Conservation (phyloP, 2,888 invertebrate species). For the Druceiella hillmani region DNA sequence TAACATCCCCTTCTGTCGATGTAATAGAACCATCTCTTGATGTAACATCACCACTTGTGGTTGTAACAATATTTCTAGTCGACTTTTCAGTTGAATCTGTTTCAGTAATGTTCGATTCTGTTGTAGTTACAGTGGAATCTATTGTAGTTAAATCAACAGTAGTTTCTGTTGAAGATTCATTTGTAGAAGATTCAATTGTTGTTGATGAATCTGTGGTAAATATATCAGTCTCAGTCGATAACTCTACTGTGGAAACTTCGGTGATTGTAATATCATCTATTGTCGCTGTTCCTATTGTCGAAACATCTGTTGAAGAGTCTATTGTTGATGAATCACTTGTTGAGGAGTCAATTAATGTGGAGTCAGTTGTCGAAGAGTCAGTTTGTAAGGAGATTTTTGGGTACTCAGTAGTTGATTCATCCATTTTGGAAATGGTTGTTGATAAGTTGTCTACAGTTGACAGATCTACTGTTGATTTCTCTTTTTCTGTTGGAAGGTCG, state of each 20-base stretch:
- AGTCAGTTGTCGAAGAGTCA: conserved; percentile 12
- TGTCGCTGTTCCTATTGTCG: too few relatives aligned
- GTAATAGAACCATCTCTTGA: too few relatives aligned
- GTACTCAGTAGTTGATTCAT: too few relatives aligned
- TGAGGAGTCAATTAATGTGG: conserved; percentile 21
- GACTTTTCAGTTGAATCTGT: background rate
- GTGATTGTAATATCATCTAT: too few relatives aligned
- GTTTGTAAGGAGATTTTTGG: conserved; percentile 2
- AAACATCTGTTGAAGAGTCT: conserved; percentile 14
- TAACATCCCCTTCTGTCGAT: too few relatives aligned
- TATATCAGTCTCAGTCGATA: conserved; percentile 10
- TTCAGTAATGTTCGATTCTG: too few relatives aligned
- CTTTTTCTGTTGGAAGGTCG: conserved; percentile 4
- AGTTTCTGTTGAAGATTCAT: conserved; percentile 7
- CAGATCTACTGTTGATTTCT: conserved; percentile 1
- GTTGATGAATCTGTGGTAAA: conserved; percentile 11
- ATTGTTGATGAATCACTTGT: conserved; percentile 16
- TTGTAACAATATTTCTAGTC: background rate
- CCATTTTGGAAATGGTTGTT: conserved; percentile 7
- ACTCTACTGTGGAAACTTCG: conserved; percentile 10
- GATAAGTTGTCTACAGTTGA: conserved; percentile 7
- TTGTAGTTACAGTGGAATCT: too few relatives aligned
- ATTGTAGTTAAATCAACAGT: too few relatives aligned
- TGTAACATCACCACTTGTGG: background rate
- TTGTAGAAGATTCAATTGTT: conserved; percentile 6